These are phyloP conservation scores for Strix aluco DNA, from an alignment of 2,113 vertebrate species.

Conservation along the genomic window DNA sequence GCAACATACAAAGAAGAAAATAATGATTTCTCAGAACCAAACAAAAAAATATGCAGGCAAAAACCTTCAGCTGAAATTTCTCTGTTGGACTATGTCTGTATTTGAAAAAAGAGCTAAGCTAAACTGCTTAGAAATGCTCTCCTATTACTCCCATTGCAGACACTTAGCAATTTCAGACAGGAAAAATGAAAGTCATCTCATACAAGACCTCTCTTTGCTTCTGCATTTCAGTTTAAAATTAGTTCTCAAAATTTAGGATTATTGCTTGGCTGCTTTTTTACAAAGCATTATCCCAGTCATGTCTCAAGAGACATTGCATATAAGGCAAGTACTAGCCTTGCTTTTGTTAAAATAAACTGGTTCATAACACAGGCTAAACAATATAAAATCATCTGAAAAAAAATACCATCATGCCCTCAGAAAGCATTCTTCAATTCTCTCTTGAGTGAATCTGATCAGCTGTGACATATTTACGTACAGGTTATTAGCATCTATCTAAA, in stretches of 20 bases:
- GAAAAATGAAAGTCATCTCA: background rate
- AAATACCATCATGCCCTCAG: background rate
- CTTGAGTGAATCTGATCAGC: background rate
- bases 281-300: background rate
- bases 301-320: background rate
- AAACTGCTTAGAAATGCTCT: background rate
- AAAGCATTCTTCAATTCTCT: background rate
- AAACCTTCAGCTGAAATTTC: background rate
- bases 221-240: slow-evolving; percentile 28
- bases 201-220: background rate
- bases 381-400: background rate
- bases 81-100: background rate
- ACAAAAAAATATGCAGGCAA: background rate
- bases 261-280: background rate
- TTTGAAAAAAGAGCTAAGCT: background rate
- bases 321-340: background rate
- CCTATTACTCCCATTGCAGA: background rate
- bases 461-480: background rate
- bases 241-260: slow-evolving; percentile 16
- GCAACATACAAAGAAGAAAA: background rate
- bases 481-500: background rate
- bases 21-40: background rate
- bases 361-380: background rate
- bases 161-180: background rate
- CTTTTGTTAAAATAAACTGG: background rate